Conservation (phyloP, 2,888 invertebrate genomes). For the Drymonia ruficornis region DNA sequence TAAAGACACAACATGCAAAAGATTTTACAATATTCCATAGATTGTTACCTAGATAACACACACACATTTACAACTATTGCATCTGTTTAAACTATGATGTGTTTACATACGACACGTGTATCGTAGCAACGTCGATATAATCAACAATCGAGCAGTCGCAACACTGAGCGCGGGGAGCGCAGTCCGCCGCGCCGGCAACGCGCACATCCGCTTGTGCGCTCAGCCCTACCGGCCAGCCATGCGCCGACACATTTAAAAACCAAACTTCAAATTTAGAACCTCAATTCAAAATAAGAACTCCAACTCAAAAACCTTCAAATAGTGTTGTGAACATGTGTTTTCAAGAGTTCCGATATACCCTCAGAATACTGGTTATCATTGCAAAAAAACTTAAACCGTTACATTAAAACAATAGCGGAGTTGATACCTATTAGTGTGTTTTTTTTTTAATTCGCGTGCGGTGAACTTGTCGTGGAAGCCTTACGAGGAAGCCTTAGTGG, state of each 20-base stretch:
- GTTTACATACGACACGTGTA: conserved; percentile 3
- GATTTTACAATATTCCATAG: not conserved
- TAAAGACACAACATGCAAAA: not conserved
- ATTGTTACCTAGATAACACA: conserved; percentile 1
- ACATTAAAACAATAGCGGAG: conserved; percentile 17
- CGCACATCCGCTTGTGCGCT: conserved; percentile 82
- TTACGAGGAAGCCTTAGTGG: conserved; percentile 55
- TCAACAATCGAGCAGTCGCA: conserved; percentile 63
- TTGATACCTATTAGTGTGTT: conserved; percentile 32
- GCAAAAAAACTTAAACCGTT: conserved; percentile 2
- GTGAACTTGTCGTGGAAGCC: conserved; percentile 52
- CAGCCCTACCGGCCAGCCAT: conserved; percentile 44
- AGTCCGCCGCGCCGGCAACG: conserved; percentile 72
- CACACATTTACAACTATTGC: conserved; percentile 7
- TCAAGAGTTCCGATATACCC: not conserved
- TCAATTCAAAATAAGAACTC: conserved; percentile 3
- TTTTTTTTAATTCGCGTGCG: conserved; percentile 39
- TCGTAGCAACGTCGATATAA: conserved; percentile 51
- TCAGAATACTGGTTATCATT: not conserved
- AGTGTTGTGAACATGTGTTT: conserved; percentile 36
- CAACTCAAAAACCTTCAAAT: conserved; percentile 18
- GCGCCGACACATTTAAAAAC: conserved; percentile 25
- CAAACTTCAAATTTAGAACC: conserved; percentile 7
- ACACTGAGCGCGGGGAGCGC: conserved; percentile 63
- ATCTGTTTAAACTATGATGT: conserved; percentile 14